Percentiles rank a stretch among this genome's conserved stretches.
Conservation (phyloP, 2,797 vertebrate genomes). For the Paguma larvata region DNA sequence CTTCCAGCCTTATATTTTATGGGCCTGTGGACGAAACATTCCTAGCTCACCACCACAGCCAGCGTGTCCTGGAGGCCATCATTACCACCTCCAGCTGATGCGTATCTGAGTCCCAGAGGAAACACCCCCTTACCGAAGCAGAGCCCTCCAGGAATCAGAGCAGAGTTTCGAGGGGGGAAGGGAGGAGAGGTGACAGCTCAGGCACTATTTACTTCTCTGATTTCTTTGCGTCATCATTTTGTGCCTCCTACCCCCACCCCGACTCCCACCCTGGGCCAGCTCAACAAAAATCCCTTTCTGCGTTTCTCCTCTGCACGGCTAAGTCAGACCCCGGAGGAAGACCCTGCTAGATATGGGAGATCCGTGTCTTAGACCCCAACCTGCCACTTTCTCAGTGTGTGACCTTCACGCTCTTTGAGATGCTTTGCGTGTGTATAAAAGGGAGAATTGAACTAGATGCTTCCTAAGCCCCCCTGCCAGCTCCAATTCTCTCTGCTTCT, state of each 20-base stretch:
- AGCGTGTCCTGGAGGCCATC: background rate
- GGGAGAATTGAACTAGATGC: background rate
- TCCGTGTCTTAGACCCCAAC: background rate
- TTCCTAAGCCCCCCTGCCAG: background rate
- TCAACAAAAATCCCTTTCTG: background rate
- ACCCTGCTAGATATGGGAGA: background rate
- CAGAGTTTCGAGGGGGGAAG: background rate
- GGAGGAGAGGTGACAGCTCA: background rate
- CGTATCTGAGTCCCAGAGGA: background rate
- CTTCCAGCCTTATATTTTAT: background rate
- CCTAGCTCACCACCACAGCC: rapidly evolving
- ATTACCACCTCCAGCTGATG: rapidly evolving
- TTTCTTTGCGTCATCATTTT: background rate
- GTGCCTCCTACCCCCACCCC: no score
- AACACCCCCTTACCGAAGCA: rapidly evolving
- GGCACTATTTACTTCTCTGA: background rate
- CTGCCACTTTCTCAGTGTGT: background rate
- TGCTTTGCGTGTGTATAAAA: background rate
- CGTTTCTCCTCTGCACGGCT: no score
- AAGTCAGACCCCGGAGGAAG: background rate
- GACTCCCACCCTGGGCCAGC: background rate
- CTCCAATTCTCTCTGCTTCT: background rate
- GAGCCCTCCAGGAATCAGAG: background rate
- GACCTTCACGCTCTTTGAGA: background rate
- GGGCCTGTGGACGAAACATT: background rate